A percentile compares a stretch with the other conserved stretches of the same genome.
These are phyloP conservation scores for Neomonachus schauinslandi DNA, from an alignment of 2,113 vertebrate species.

Conservation along the genomic window DNA sequence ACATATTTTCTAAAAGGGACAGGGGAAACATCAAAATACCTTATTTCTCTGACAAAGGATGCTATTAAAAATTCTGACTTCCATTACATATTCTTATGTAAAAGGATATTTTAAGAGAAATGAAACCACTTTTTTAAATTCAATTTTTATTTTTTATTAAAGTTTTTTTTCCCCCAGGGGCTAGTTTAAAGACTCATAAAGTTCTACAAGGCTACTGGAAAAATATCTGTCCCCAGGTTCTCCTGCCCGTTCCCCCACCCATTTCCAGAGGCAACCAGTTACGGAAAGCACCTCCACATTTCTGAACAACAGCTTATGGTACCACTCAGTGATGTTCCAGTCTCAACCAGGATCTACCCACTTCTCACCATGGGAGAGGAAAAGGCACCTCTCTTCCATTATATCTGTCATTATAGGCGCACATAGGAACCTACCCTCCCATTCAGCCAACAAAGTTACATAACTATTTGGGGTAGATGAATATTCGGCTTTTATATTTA, in stretches of 20 bases:
- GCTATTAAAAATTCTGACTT: neutral
- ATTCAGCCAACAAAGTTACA: neutral
- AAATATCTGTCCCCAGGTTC: neutral
- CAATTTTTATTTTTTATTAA: neutral
- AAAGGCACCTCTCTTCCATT: neutral
- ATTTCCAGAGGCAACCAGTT: neutral
- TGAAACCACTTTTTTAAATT: neutral
- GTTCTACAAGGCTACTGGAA: neutral
- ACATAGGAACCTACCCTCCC: neutral
- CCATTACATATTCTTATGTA: neutral
- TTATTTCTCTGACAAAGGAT: conserved; percentile 34
- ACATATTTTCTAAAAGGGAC: neutral
- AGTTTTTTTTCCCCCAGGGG: neutral
- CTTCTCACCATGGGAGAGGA: neutral
- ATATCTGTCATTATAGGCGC: neutral
- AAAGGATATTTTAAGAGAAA: conserved; percentile 6
- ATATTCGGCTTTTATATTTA: neutral
- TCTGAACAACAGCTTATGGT: neutral
- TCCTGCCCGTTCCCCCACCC: neutral
- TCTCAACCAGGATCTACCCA: neutral
- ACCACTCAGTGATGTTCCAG: neutral
- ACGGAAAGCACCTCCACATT: neutral
- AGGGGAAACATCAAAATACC: neutral
- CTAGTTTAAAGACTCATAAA: neutral
- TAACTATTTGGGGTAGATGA: neutral